Conservation (phyloP, 2,797 vertebrate genomes). For the Catharus ustulatus region DNA sequence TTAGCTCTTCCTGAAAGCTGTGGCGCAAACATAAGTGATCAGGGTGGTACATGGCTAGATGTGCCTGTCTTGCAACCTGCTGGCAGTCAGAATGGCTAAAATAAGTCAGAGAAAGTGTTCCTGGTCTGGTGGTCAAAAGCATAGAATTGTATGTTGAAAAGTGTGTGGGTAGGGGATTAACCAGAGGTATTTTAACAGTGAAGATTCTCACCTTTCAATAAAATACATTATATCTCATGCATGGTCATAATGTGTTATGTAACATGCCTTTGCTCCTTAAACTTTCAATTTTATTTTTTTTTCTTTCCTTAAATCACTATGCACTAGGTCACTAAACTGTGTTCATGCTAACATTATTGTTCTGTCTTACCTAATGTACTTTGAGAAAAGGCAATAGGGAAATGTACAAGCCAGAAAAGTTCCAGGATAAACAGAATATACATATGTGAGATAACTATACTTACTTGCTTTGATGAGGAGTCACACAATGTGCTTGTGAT, state of each 20-base stretch:
- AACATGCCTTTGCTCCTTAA: neutral
- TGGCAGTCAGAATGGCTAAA: neutral
- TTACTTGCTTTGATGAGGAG: neutral
- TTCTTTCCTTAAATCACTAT: neutral
- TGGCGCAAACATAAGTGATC: neutral
- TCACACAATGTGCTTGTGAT: neutral
- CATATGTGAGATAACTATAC: neutral
- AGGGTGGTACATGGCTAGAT: neutral
- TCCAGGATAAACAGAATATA: neutral
- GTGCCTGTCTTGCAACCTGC: neutral
- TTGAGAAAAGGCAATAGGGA: neutral
- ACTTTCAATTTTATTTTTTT: neutral
- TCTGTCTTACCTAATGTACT: slow-evolving; percentile 19
- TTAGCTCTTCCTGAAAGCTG: neutral
- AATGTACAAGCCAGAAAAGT: neutral
- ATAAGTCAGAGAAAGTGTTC: neutral
- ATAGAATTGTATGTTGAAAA: neutral
- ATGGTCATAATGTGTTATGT: neutral
- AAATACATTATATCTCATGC: neutral
- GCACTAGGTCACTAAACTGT: neutral
- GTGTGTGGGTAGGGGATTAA: neutral
- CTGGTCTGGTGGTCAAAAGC: neutral
- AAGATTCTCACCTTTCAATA: neutral
- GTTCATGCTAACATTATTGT: neutral
- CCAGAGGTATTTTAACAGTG: neutral